A percentile compares a stretch with the other conserved stretches of the same genome.
phyloP scores from a whole-genome alignment of 2,888 invertebrate species.

The Synergus umbraculus region DNA sequence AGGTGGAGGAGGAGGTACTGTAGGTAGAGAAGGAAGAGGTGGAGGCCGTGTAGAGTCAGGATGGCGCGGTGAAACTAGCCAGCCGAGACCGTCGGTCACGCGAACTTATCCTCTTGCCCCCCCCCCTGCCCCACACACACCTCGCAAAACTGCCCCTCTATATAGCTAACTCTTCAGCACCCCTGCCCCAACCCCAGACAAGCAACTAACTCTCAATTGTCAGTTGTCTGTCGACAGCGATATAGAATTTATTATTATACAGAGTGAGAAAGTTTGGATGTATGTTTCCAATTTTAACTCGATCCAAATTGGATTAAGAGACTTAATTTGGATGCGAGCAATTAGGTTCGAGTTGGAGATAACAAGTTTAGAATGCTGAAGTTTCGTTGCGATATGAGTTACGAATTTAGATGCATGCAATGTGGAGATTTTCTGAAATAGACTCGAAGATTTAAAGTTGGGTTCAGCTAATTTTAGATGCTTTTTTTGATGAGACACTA shows the following conservation, averaged over 20 bases:
- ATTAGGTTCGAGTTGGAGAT: too few species aligned
- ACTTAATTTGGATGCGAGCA: too few species aligned
- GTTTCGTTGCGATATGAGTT: too few species aligned
- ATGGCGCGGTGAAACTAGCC: constrained; percentile 64
- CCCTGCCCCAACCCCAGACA: neutral
- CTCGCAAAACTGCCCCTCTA: neutral
- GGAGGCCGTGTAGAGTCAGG: constrained; percentile 56
- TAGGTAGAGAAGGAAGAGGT: constrained; percentile 49
- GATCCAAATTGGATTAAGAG: too few species aligned
- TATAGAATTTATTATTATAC: neutral
- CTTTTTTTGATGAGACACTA: too few species aligned
- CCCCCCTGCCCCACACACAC: constrained; percentile 26
- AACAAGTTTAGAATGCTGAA: too few species aligned
- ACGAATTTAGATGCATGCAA: too few species aligned
- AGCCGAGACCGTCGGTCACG: constrained; percentile 73
- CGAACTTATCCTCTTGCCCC: constrained; percentile 64
- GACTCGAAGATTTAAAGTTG: too few species aligned
- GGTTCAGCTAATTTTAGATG: too few species aligned
- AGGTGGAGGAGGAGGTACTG: constrained; percentile 47
- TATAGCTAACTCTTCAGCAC: constrained; percentile 6
- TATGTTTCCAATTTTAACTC: too few species aligned
- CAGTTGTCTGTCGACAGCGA: neutral
- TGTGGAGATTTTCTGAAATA: too few species aligned
- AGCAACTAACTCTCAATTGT: neutral
- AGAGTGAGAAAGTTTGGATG: too few species aligned